phyloP scores from a whole-genome alignment of 2,797 vertebrate species.

The Microhierax caerulescens region DNA sequence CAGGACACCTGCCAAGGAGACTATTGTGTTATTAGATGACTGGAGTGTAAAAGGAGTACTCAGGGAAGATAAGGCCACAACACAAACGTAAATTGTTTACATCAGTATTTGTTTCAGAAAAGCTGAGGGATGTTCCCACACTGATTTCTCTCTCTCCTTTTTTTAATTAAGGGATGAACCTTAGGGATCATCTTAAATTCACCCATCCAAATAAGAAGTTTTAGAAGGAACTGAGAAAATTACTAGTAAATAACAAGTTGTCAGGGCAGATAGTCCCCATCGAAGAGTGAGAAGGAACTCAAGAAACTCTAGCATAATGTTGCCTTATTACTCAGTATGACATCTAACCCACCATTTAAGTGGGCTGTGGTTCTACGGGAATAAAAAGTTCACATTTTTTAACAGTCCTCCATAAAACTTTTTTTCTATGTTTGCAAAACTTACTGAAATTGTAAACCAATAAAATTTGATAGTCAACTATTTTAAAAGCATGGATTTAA shows the following conservation, averaged over 20 bases:
- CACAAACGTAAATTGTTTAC: background rate
- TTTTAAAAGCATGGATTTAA: background rate
- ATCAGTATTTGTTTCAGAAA: background rate
- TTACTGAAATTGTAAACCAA: background rate
- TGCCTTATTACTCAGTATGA: background rate
- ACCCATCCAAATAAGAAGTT: background rate
- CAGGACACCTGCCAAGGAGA: background rate
- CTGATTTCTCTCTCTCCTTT: background rate
- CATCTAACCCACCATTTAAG: background rate
- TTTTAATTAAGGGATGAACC: background rate
- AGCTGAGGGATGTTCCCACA: background rate
- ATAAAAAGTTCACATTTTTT: background rate
- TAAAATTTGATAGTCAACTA: background rate
- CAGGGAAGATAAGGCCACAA: background rate
- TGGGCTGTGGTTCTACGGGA: background rate
- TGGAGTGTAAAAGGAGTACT: background rate
- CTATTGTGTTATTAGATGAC: background rate
- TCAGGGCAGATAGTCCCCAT: background rate
- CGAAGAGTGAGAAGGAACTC: background rate
- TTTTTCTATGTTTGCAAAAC: background rate
- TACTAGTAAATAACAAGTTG: background rate
- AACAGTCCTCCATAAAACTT: background rate
- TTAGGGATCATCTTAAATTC: background rate
- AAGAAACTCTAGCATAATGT: background rate
- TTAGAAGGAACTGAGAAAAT: background rate